Evolutionary conservation across 1,140 invertebrate genomes (phyloP).

Genomic region (Drosophila sucinea): DNA sequence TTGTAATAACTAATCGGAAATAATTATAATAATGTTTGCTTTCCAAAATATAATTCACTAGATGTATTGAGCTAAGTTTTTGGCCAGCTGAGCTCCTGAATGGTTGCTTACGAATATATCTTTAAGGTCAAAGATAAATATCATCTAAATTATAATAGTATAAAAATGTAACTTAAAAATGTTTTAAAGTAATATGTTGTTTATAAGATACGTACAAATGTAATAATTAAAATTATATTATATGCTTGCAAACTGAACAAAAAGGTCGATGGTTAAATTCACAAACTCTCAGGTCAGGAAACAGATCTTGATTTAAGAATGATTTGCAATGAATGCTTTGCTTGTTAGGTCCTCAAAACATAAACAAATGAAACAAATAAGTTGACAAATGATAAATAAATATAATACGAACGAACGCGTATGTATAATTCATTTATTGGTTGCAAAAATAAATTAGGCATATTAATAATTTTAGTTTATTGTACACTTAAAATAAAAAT

Average conservation of each 20-base stretch:
- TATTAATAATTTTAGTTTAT: conserved; percentile 41
- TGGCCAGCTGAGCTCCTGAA: background rate
- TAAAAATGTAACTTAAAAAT: background rate
- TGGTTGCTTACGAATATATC: background rate
- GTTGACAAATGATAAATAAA: conserved; percentile 34
- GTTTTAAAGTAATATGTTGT: background rate
- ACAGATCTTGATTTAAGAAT: no score
- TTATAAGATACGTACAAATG: no score
- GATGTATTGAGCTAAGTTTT: conserved; percentile 1
- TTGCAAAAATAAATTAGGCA: conserved; percentile 26
- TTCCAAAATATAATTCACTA: background rate
- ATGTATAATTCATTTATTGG: conserved; percentile 50
- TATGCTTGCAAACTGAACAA: background rate
- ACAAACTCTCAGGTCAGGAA: background rate
- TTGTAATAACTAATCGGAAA: background rate
- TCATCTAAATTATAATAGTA: background rate
- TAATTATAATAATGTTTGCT: background rate
- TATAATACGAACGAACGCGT: conserved; percentile 42
- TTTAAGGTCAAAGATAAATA: background rate
- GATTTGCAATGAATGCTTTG: background rate
- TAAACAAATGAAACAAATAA: background rate
- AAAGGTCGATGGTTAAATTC: background rate
- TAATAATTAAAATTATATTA: no score
- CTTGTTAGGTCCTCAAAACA: background rate
- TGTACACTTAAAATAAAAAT: conserved; percentile 51